These are phyloP conservation scores for Craterocephalus amniculus DNA, from an alignment of 2,797 vertebrate species.

Conservation along the genomic window DNA sequence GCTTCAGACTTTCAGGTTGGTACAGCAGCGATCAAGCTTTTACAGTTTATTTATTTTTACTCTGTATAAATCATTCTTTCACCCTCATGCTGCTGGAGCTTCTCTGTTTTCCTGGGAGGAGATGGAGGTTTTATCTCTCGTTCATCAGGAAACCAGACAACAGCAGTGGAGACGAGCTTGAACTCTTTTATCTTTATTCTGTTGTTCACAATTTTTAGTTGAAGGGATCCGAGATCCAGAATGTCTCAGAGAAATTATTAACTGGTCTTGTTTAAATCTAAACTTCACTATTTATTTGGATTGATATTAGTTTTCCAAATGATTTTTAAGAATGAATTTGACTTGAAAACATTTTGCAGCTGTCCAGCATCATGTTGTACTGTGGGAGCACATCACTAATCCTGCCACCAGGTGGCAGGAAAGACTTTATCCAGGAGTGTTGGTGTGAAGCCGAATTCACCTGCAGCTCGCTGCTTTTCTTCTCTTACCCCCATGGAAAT, in stretches of 20 bases:
- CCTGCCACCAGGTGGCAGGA: slow-evolving; percentile 56
- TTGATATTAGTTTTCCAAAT: not conserved
- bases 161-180: not conserved
- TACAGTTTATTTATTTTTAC: slow-evolving; percentile 9
- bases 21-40: not conserved
- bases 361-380: not conserved
- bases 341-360: not conserved
- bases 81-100: not conserved
- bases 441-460: slow-evolving; percentile 33
- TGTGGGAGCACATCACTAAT: not conserved
- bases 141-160: not conserved
- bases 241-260: not conserved
- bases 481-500: not conserved
- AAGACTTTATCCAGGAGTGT: not conserved
- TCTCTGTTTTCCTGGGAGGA: not conserved
- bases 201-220: not conserved
- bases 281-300: not conserved
- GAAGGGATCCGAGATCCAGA: not conserved
- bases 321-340: not conserved
- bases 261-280: too few species aligned
- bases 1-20: not conserved
- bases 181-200: not conserved
- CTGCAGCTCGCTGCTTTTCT: slow-evolving; percentile 6
- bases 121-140: not conserved
- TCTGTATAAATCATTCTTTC: not conserved